Evolutionary conservation across 2,113 vertebrate genomes (phyloP).

Genomic region (Antechinus flavipes): DNA sequence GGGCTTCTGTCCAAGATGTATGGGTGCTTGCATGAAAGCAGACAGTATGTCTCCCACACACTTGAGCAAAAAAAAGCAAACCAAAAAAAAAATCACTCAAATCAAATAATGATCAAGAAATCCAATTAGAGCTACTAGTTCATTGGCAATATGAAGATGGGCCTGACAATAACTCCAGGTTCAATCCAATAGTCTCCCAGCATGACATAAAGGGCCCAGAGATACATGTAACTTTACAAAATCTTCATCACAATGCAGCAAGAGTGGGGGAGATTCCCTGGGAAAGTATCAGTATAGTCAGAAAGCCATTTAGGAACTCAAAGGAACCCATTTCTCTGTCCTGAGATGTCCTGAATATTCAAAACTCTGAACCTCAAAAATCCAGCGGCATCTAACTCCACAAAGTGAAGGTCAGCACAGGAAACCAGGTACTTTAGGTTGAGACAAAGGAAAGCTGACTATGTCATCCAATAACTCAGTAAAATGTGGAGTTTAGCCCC

Average conservation of each 20-base stretch:
- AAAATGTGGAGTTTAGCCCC: neutral
- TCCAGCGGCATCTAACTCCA: neutral
- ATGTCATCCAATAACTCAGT: neutral
- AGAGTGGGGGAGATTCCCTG: neutral
- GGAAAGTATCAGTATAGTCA: neutral
- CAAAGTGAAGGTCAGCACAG: neutral
- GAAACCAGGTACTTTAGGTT: neutral
- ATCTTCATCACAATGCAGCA: neutral
- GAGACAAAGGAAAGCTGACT: neutral
- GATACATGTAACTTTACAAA: neutral
- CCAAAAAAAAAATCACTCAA: neutral
- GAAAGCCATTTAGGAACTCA: neutral
- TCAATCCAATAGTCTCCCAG: neutral
- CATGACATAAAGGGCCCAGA: neutral
- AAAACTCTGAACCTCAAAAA: neutral
- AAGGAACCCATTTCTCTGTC: neutral
- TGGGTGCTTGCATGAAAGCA: neutral
- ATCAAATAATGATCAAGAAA: neutral
- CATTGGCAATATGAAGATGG: neutral
- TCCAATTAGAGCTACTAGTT: neutral
- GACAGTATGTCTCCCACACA: neutral
- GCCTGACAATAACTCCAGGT: neutral
- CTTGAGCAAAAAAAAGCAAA: neutral
- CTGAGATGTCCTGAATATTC: neutral
- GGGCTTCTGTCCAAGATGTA: neutral